Evolutionary conservation across 2,797 vertebrate genomes (phyloP).

Genomic region (Eulemur mongoz): DNA sequence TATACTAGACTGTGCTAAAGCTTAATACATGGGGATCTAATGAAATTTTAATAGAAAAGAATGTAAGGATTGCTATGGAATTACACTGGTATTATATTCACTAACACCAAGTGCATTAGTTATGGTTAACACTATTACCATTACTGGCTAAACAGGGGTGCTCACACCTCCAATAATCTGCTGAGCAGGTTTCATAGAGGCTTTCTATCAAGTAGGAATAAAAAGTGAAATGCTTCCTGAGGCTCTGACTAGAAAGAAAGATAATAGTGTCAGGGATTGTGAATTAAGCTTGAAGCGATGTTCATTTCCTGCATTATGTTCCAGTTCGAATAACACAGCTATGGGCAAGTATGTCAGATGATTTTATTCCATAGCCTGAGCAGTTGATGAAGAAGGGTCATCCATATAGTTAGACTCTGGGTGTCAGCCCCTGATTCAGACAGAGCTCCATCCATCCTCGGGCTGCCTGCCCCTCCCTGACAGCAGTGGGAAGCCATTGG

Average conservation of each 20-base stretch:
- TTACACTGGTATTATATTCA: slow-evolving; percentile 18
- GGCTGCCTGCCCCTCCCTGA: not conserved
- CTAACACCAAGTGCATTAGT: slow-evolving; percentile 54
- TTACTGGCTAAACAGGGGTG: slow-evolving; percentile 32
- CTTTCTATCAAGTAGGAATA: slow-evolving; percentile 57
- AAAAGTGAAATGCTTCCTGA: slow-evolving; percentile 48
- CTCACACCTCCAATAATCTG: not conserved
- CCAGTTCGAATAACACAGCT: not conserved
- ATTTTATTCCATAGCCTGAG: not conserved
- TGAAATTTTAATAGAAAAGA: slow-evolving; percentile 41
- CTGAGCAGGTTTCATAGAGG: slow-evolving; percentile 35
- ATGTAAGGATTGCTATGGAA: slow-evolving; percentile 18
- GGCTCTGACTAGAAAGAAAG: slow-evolving; percentile 10
- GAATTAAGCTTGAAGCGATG: slow-evolving; percentile 22
- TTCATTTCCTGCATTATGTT: not conserved
- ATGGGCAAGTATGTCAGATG: not conserved
- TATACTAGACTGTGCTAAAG: not conserved
- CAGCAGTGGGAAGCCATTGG: not conserved
- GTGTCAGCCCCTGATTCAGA: not conserved
- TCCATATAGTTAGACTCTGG: not conserved
- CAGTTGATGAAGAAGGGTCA: not conserved
- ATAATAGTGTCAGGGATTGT: not conserved
- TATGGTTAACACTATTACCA: slow-evolving; percentile 32
- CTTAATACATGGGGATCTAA: not conserved
- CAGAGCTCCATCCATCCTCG: not conserved